Evolutionary conservation across 2,797 vertebrate genomes (phyloP).

Genomic region (Myotis findleyi): DNA sequence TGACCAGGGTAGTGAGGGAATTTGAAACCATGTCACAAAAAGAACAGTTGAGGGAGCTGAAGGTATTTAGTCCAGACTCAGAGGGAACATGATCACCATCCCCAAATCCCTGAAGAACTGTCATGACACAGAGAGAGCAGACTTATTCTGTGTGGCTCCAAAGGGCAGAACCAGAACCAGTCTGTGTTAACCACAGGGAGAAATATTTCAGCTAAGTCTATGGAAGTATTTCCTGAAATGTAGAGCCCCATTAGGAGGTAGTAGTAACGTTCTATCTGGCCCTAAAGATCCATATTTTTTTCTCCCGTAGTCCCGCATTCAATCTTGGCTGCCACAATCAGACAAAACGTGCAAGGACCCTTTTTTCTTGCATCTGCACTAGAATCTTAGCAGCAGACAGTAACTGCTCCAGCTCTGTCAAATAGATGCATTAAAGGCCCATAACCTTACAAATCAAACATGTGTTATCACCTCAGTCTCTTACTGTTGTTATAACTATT

Average conservation of each 20-base stretch:
- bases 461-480: conserved; percentile 38
- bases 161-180: neutral
- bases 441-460: conserved; percentile 51
- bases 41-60: conserved; percentile 47
- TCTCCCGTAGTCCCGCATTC: neutral
- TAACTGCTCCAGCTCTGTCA: neutral
- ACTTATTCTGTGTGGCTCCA: neutral
- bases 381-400: neutral
- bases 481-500: conserved; percentile 43
- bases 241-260: neutral
- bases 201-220: conserved; percentile 3
- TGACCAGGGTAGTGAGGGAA: conserved; percentile 31
- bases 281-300: neutral
- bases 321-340: neutral
- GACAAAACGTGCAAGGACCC: neutral
- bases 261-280: neutral
- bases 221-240: conserved; percentile 11
- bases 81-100: neutral
- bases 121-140: neutral
- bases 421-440: neutral
- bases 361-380: conserved; percentile 6
- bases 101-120: conserved; percentile 24
- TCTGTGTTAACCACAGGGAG: neutral
- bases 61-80: conserved; percentile 53
- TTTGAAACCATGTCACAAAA: conserved; percentile 50